Conservation (phyloP, 1,140 invertebrate species). For the Zaprionus davidi region DNA sequence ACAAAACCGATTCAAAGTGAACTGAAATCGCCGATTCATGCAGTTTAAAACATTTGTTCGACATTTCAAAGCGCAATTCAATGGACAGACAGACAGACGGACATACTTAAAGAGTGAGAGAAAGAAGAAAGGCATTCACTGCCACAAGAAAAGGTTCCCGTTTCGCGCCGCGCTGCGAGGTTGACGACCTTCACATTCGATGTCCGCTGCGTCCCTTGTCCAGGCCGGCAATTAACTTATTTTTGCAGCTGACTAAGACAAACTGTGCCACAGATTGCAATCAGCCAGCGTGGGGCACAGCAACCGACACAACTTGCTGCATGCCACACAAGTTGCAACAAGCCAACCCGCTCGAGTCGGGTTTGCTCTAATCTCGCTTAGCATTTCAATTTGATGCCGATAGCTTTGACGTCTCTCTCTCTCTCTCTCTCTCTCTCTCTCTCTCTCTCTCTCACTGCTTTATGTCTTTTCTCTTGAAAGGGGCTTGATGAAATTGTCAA, state of each 20-base stretch:
- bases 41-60: slow-evolving; percentile 83
- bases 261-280: slow-evolving; percentile 76
- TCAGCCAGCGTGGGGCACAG: slow-evolving; percentile 27
- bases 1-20: slow-evolving; percentile 33
- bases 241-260: slow-evolving; percentile 75
- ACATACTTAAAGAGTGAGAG: neutral
- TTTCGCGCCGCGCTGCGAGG: slow-evolving; percentile 42
- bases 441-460: neutral
- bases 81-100: slow-evolving; percentile 33
- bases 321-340: slow-evolving; percentile 61
- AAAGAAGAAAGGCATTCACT: slow-evolving; percentile 36
- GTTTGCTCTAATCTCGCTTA: slow-evolving; percentile 18
- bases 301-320: slow-evolving; percentile 22
- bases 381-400: slow-evolving; percentile 50
- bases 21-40: slow-evolving; percentile 74
- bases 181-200: slow-evolving; percentile 66
- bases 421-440: neutral
- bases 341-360: neutral
- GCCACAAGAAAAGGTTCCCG: slow-evolving; percentile 55
- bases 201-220: slow-evolving; percentile 14
- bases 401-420: slow-evolving; percentile 3
- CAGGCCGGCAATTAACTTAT: slow-evolving; percentile 70
- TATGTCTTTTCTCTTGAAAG: neutral
- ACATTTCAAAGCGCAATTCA: slow-evolving; percentile 68
- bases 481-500: neutral